Evolutionary conservation across 2,888 invertebrate genomes (phyloP), one percentile per base, ranked within the genome.

Genomic region (Steinernema hermaphroditum): DNA sequence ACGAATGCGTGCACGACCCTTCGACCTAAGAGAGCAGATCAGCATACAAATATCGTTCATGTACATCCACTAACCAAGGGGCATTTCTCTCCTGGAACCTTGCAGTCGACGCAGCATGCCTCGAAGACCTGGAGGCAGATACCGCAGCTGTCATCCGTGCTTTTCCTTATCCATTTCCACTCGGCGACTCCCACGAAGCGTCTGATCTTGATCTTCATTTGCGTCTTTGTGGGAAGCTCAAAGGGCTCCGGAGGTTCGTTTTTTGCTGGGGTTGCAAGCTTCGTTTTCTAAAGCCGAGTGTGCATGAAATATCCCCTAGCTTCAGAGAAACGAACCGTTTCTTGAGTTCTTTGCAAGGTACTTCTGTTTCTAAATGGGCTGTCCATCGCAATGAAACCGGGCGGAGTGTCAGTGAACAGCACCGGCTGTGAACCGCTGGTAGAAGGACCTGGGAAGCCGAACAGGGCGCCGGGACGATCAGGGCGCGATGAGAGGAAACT

Each of bases 1-100:
- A 97, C 89, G 96, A 96, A 89, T 97, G 96, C 9, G 95, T 93
- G 88, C 96, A 97, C 87, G 94, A 93, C 77, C 96, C 96, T 62
- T 62, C 62, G 16, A 32, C 62, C 62, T 62, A 19, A 62, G 32
- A 29, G 27, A 29, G 2, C 1, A 1, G 22, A 16, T 62, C 16
- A 34, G 8, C 22, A 16, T 16, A 32, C 22, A 54, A 24, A 6
- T 14, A 2, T 12, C 1, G 4, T 12, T 12, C 27, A 62, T 9
- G 27, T 6, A 54, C 6, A 8, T 37, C 12, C 12, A 96, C 96
- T 96, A 80, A 96, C 96, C 87, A 97, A 89, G 16, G 97, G 96
- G 87, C 96, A 97, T 89, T 96, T 96, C 90, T 97, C 96, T 70
- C 96, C 96, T 27, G 96, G 96, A 78, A 94, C 90, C 88, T 94